A percentile compares a stretch with the other conserved stretches of the same genome.
Conservation (phyloP, 2,113 vertebrate species). For the Megaptera novaeangliae region DNA sequence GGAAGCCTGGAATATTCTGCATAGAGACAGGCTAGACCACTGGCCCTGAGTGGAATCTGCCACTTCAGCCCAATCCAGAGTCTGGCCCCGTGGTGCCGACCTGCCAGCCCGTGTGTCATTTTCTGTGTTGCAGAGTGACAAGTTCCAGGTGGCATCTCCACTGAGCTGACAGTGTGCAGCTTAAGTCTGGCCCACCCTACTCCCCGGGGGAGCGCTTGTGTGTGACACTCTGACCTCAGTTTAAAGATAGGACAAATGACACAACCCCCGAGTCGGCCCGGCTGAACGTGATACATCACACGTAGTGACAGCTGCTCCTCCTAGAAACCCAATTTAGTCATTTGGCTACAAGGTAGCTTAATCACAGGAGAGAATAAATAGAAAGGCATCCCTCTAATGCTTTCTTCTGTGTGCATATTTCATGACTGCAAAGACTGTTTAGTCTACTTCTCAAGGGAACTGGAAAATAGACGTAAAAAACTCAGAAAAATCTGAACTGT, state of each 20-base stretch:
- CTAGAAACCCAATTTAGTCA: constrained; percentile 48
- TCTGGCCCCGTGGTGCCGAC: constrained; percentile 65
- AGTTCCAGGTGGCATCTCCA: constrained; percentile 77
- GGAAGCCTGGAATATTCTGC: not conserved
- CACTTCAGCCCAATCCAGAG: constrained; percentile 65
- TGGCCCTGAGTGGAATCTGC: constrained; percentile 53
- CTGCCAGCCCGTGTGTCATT: constrained; percentile 63
- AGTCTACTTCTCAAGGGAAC: constrained; percentile 45
- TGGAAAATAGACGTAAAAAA: constrained; percentile 59
- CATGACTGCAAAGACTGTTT: constrained; percentile 4
- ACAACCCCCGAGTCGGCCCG: constrained; percentile 22
- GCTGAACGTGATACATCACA: constrained; percentile 75
- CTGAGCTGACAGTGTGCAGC: constrained; percentile 70
- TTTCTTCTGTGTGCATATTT: not conserved
- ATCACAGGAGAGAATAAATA: constrained; percentile 28
- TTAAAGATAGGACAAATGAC: constrained; percentile 78
- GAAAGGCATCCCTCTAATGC: constrained; percentile 18
- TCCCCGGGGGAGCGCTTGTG: constrained; percentile 66
- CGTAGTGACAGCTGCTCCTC: constrained; percentile 69
- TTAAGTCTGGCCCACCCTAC: constrained; percentile 27
- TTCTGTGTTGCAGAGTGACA: constrained; percentile 72
- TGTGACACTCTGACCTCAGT: constrained; percentile 79
- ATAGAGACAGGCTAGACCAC: not conserved
- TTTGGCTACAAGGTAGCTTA: constrained; percentile 47
- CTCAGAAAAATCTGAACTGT: constrained; percentile 34